These are phyloP conservation scores for Leptinotarsa undecemlineata DNA, from an alignment of 1,140 invertebrate genomes.

Conservation along the genomic window DNA sequence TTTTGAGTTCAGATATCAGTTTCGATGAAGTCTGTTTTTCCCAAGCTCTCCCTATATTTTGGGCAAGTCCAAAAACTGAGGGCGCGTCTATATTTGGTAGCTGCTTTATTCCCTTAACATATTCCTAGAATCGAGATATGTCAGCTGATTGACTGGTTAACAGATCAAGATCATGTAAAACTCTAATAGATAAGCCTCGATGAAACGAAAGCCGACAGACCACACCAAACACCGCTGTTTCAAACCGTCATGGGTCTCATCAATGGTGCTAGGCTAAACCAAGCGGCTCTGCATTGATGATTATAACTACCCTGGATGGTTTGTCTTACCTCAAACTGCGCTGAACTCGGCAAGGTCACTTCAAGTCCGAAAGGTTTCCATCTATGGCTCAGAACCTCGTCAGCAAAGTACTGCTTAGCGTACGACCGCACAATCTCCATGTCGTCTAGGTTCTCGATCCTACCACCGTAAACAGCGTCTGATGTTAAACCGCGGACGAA, in stretches of 20 bases:
- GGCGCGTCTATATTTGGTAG: conserved; percentile 72
- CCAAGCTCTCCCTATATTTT: conserved; percentile 79
- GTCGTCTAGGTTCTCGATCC: conserved; percentile 84
- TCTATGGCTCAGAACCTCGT: conserved; percentile 62
- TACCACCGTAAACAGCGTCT: conserved; percentile 85
- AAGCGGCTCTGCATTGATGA: too few relatives aligned
- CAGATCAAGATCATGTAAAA: too few relatives aligned
- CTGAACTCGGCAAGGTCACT: conserved; percentile 59
- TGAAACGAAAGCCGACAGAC: too few relatives aligned
- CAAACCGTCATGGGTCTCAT: too few relatives aligned
- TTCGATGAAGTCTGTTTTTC: conserved; percentile 69
- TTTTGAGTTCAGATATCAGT: conserved; percentile 69
- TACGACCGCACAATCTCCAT: conserved; percentile 74
- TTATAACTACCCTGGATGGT: too few relatives aligned
- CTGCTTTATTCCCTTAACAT: conserved; percentile 63
- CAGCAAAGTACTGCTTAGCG: conserved; percentile 72
- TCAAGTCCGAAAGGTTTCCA: conserved; percentile 62
- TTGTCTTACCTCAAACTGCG: conserved; percentile 38
- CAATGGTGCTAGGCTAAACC: too few relatives aligned
- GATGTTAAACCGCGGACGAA: conserved; percentile 80
- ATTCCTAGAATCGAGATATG: conserved; percentile 60
- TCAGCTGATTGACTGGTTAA: too few relatives aligned
- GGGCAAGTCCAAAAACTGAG: conserved; percentile 76
- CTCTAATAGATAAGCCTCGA: too few relatives aligned
- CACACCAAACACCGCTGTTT: too few relatives aligned